These are phyloP conservation scores for Cynoglossus semilaevis DNA, from an alignment of 2,113 vertebrate genomes.

Conservation along the genomic window DNA sequence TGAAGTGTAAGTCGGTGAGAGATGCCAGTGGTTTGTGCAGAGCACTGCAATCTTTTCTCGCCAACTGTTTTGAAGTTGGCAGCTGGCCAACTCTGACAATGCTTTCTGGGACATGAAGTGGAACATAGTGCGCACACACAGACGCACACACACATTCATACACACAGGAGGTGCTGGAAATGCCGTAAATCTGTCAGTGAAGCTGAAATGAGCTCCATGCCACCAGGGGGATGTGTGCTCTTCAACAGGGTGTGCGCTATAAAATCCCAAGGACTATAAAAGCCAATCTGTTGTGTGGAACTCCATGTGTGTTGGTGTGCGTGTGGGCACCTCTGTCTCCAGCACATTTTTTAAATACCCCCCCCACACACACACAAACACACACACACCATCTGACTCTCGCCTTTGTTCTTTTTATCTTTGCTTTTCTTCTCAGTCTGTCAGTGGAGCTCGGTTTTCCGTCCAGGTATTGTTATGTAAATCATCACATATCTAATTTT, in stretches of 20 bases:
- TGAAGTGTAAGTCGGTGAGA: not conserved
- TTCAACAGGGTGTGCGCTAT: constrained; percentile 40
- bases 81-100: constrained; percentile 63
- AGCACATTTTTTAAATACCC: constrained; percentile 35
- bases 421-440: constrained; percentile 23
- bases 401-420: constrained; percentile 24
- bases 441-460: constrained; percentile 6
- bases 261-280: constrained; percentile 58
- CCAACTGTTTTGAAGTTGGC: constrained; percentile 51
- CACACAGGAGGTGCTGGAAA: constrained; percentile 50
- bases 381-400: constrained; percentile 32
- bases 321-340: constrained; percentile 33
- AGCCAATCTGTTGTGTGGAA: constrained; percentile 41
- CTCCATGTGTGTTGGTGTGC: constrained; percentile 9
- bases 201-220: constrained; percentile 61
- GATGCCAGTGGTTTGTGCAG: constrained; percentile 36
- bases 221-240: constrained; percentile 50
- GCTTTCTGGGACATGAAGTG: constrained; percentile 46
- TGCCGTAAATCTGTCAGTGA: constrained; percentile 58
- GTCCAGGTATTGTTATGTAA: constrained; percentile 37
- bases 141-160: constrained; percentile 1
- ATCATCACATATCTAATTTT: constrained; percentile 27
- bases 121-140: constrained; percentile 16
- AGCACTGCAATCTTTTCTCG: constrained; percentile 47
- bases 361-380: not conserved